Conservation (phyloP, 92 coral and sea anemone genomes). For the Phymanthus crucifer region DNA sequence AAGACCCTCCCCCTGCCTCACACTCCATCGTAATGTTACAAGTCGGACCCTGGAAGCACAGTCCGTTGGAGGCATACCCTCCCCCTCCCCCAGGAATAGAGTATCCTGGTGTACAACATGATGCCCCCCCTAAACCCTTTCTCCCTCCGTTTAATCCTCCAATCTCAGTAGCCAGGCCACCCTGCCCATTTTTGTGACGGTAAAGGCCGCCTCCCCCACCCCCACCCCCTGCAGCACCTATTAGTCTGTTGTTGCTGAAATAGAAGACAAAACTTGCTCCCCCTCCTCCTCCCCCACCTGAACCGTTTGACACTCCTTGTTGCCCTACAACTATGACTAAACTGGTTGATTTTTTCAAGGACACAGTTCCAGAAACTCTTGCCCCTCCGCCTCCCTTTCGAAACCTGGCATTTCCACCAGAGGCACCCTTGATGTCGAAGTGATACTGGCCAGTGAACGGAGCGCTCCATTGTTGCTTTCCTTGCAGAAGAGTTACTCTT, state of each 20-base stretch:
- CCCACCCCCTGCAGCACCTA: slow-evolving; percentile 67
- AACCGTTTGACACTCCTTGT: slow-evolving; percentile 23
- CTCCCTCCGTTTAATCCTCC: slow-evolving; percentile 51
- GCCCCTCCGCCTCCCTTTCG: slow-evolving; percentile 44
- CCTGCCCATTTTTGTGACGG: slow-evolving; percentile 28
- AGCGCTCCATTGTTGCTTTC: slow-evolving; percentile 66
- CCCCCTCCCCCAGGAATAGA: slow-evolving; percentile 61
- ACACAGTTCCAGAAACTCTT: slow-evolving; percentile 19
- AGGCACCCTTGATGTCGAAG: slow-evolving; percentile 41
- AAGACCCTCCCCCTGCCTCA: slow-evolving; percentile 42
- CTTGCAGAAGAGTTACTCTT: slow-evolving; percentile 12
- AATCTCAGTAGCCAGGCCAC: slow-evolving; percentile 24
- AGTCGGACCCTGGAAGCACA: slow-evolving; percentile 21
- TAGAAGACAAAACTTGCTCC: slow-evolving; percentile 61
- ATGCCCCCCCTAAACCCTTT: slow-evolving; percentile 51
- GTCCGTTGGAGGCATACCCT: slow-evolving; percentile 45
- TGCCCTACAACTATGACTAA: slow-evolving; percentile 58
- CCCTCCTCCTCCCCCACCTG: slow-evolving; percentile 58
- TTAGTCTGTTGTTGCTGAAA: slow-evolving; percentile 3
- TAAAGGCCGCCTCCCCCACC: slow-evolving; percentile 54
- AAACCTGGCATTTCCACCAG: slow-evolving; percentile 31
- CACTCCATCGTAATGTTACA: slow-evolving; percentile 23
- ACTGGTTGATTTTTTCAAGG: slow-evolving; percentile 20
- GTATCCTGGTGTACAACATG: neutral
- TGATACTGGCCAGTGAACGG: slow-evolving; percentile 46